Conservation (phyloP, 1,140 invertebrate species). For the Monochamus saltuarius region DNA sequence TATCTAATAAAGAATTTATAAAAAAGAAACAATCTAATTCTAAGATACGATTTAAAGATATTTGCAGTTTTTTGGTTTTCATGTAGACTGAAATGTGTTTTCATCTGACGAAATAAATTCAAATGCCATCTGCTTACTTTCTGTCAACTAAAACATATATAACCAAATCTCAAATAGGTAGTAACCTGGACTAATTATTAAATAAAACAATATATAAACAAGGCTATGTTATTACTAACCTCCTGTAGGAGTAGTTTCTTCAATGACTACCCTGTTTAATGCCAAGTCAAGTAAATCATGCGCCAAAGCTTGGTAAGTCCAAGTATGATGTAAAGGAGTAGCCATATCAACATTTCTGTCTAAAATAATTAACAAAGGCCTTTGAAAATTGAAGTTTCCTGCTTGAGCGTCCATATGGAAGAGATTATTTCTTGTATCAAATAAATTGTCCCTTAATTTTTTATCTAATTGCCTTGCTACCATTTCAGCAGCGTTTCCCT, state of each 20-base stretch:
- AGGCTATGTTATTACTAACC: conserved; percentile 25
- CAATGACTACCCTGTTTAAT: conserved; percentile 83
- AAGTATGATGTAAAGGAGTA: conserved; percentile 97
- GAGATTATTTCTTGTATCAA: conserved; percentile 94
- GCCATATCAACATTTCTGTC: conserved; percentile 97
- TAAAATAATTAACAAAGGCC: conserved; percentile 88
- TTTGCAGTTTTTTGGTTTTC: no score
- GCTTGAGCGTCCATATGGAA: conserved; percentile 84
- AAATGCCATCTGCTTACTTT: no score
- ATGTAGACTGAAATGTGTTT: no score
- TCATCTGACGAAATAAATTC: no score
- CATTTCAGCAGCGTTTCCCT: conserved; percentile 97
- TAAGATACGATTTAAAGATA: no score
- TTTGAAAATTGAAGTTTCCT: conserved; percentile 84
- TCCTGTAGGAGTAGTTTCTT: conserved; percentile 61
- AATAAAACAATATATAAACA: neutral
- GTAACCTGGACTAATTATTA: neutral
- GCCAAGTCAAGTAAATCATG: conserved; percentile 93
- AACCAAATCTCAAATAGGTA: no score
- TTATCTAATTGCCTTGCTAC: conserved; percentile 97
- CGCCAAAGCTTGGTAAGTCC: conserved; percentile 97
- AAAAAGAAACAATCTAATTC: no score
- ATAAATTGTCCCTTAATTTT: conserved; percentile 94
- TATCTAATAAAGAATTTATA: no score
- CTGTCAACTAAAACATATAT: no score